Percentiles rank a stretch among this genome's conserved stretches.
phyloP scores from a whole-genome alignment of 2,113 vertebrate species.

The Clarias gariepinus region DNA sequence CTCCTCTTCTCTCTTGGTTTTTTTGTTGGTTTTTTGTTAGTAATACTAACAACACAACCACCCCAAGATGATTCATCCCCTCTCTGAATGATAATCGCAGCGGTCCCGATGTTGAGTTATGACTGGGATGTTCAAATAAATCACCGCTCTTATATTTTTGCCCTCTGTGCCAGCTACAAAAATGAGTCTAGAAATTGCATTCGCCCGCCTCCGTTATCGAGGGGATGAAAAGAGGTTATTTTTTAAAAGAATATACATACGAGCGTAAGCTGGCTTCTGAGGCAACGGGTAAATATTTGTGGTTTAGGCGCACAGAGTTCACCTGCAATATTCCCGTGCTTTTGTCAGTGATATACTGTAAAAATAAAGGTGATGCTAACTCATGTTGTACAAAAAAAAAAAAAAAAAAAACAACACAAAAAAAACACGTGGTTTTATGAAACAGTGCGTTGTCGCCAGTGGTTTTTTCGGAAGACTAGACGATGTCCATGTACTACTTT shows the following conservation, averaged over 20 bases:
- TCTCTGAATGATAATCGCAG: constrained; percentile 45
- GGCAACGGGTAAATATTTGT: constrained; percentile 49
- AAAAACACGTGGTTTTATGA: constrained; percentile 63
- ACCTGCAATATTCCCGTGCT: constrained; percentile 40
- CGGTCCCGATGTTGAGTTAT: constrained; percentile 45
- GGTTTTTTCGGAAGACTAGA: constrained; percentile 68
- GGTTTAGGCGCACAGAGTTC: constrained; percentile 43
- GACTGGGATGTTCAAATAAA: constrained; percentile 52
- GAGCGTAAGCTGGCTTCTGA: constrained; percentile 29
- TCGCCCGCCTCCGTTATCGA: constrained; percentile 41
- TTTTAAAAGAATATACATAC: constrained; percentile 45
- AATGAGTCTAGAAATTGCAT: constrained; percentile 54
- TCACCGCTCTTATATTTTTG: constrained; percentile 40
- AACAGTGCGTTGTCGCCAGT: constrained; percentile 73
- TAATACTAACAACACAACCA: neutral
- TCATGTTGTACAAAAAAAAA: constrained; percentile 44
- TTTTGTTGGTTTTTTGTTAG: constrained; percentile 6
- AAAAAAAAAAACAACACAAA: neutral
- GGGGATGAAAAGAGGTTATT: constrained; percentile 37
- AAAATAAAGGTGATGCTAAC: constrained; percentile 37
- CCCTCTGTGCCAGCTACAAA: constrained; percentile 47
- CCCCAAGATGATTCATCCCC: constrained; percentile 40
- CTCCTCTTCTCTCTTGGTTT: constrained; percentile 19
- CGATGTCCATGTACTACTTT: constrained; percentile 73
- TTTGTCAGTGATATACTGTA: constrained; percentile 54